These are phyloP conservation scores for Ammospiza caudacuta DNA, from an alignment of 2,113 vertebrate species.

Conservation along the genomic window DNA sequence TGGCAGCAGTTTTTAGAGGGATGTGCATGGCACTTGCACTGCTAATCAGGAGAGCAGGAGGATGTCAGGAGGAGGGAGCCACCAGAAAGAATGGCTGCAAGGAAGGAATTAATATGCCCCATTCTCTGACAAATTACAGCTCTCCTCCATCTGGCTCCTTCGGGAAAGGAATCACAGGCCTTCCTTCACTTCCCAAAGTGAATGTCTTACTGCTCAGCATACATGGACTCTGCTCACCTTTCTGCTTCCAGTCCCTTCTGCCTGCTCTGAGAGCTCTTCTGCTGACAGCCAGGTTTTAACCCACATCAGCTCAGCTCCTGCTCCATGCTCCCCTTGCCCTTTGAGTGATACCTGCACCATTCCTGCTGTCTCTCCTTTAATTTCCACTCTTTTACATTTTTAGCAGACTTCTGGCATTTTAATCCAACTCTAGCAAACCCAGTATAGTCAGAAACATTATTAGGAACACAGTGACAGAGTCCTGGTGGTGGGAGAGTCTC, in stretches of 20 bases:
- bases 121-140: background rate
- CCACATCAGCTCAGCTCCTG: background rate
- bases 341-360: background rate
- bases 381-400: background rate
- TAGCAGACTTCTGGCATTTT: background rate
- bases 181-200: background rate
- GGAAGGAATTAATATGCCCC: background rate
- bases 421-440: background rate
- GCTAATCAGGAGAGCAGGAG: background rate
- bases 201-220: background rate
- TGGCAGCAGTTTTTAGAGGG: constrained; percentile 10
- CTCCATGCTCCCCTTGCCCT: background rate
- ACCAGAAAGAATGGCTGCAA: background rate
- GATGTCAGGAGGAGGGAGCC: no score
- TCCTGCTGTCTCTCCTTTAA: background rate
- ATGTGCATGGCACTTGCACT: background rate
- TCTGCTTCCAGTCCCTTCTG: background rate
- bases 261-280: background rate
- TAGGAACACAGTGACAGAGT: background rate
- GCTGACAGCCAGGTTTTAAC: background rate
- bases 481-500: background rate
- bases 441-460: background rate
- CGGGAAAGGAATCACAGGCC: background rate
- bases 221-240: background rate
- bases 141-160: background rate